phyloP scores from a whole-genome alignment of 2,113 vertebrate species.

The Chaenogobius annularis region DNA sequence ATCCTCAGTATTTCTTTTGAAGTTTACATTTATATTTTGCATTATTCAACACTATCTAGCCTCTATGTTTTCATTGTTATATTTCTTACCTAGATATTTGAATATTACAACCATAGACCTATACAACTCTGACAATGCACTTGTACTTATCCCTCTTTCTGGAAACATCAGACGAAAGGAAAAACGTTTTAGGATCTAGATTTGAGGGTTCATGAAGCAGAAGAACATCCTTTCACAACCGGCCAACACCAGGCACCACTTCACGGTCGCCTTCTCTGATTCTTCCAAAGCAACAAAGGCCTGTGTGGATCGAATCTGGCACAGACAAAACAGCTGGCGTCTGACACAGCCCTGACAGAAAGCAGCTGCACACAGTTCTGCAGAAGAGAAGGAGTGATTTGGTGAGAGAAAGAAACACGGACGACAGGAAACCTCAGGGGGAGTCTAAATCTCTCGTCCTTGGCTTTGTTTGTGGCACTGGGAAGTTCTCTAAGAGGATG shows the following conservation, averaged over 20 bases:
- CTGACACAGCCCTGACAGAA: conserved; percentile 63
- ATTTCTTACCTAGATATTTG: no score
- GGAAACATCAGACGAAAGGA: background rate
- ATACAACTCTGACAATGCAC: no score
- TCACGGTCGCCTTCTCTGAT: conserved; percentile 16
- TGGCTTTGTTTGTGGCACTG: conserved; percentile 37
- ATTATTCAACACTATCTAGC: no score
- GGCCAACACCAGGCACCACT: conserved; percentile 40
- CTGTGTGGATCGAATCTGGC: conserved; percentile 42
- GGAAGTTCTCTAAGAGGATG: conserved; percentile 47
- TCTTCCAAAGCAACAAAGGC: conserved; percentile 37
- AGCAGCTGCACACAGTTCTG: conserved; percentile 56
- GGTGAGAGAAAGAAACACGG: conserved; percentile 30
- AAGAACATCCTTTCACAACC: conserved; percentile 2
- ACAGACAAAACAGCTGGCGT: conserved; percentile 54
- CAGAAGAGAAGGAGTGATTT: conserved; percentile 54
- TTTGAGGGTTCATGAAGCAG: background rate
- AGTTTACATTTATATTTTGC: no score
- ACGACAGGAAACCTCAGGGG: conserved; percentile 30
- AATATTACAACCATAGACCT: no score
- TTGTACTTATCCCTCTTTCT: background rate
- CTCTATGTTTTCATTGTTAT: no score
- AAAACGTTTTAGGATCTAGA: background rate
- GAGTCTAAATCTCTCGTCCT: conserved; percentile 42
- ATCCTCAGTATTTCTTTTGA: no score